Base-by-base conservation (phyloP, 2,113 vertebrate species). In the Pipa parva region DNA sequence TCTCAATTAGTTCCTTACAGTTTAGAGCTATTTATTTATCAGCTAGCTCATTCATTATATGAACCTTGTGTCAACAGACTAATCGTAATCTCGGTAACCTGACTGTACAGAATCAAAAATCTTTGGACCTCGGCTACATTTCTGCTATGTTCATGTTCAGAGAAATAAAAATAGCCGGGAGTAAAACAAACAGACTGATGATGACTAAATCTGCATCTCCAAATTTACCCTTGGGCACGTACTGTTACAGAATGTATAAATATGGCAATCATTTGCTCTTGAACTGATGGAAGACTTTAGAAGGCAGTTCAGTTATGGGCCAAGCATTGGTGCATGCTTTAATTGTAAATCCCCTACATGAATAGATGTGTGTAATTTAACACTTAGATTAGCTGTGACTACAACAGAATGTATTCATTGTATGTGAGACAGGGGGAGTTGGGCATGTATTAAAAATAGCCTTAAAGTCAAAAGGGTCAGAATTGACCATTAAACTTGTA, bases 151-250 rank as follows among this genome's bases (percentile, higher is more conserved):
- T 29, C 5, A 22, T 15, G 20, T 49, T 51, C 29, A 28, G 29
- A 60, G 56, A 27, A 57, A 59, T 25, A 60, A 50, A 51, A 68
- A 68, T 7, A 56, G 39, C 39, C 39, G 26, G 63, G 31, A 57
- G 63, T 57, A 65, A 65, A 13, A 58, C 20, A 68, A 51, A 59
- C 56, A 50, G 56, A 20, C 56, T 52, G 31, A 25, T 31, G n/a
- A n/a, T n/a, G 45, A 17, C 45, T 68, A 21, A 59, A n/a, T 50
- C 8, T 22, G 12, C 27, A 21, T 55, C 25, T 20, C 36, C 54
- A 56, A 56, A 51, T 22, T 59, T 10, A 33, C 21, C 54, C 39
- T 4, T 3, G 12, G 33, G 60, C 60, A 63, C 20, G 10, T 27
- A 65, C 51, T 17, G 27, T 6, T n/a, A 27, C n/a, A 18, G 63